A percentile compares a stretch with the other conserved stretches of the same genome.
Evolutionary conservation across 2,113 vertebrate genomes (phyloP).

Genomic region (Actenoides lindsayi): DNA sequence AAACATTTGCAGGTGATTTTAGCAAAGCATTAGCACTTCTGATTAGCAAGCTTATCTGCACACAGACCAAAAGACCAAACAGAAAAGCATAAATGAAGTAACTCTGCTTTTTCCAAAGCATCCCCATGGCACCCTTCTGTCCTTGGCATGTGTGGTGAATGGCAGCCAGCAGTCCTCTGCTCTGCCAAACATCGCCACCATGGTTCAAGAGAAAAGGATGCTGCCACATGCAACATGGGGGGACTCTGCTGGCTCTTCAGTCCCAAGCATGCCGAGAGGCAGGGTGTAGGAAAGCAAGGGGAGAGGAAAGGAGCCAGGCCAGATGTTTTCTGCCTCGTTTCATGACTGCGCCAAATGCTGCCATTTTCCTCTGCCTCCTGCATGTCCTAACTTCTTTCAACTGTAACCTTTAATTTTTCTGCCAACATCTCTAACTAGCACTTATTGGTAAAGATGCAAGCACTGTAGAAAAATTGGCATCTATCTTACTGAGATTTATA

Average conservation of each 20-base stretch:
- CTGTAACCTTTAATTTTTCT: background rate
- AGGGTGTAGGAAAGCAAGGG: background rate
- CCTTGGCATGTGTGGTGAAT: rapidly evolving
- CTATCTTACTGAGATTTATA: background rate
- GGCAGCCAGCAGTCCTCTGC: background rate
- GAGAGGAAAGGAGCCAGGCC: background rate
- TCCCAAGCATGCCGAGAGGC: background rate
- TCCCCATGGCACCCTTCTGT: background rate
- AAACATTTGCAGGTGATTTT: background rate
- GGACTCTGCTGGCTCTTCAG: background rate
- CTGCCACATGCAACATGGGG: background rate
- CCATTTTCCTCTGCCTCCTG: background rate
- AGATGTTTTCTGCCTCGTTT: background rate
- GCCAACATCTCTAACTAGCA: background rate
- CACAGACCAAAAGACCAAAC: background rate
- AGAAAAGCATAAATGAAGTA: background rate
- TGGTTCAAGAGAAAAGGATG: background rate
- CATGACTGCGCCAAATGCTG: rapidly evolving
- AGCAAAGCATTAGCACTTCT: background rate
- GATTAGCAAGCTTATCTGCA: background rate
- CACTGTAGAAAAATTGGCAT: background rate
- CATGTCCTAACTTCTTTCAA: background rate
- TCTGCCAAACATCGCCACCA: background rate
- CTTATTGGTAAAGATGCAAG: background rate
- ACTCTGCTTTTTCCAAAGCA: background rate